Conservation (phyloP, 1,140 invertebrate genomes). For the Magallana gigas region DNA sequence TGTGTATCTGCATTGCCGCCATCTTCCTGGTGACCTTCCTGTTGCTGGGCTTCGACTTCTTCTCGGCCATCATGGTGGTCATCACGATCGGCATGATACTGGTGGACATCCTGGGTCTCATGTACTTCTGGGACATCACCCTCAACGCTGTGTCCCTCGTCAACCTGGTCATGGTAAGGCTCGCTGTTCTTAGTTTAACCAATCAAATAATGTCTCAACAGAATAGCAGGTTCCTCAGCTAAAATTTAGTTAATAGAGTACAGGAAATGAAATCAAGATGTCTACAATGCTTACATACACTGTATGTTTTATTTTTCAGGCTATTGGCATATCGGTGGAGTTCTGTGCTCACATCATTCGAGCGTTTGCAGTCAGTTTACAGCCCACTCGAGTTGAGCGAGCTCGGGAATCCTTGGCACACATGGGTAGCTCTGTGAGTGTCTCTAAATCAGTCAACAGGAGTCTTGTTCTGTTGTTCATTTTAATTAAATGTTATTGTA, state of each 20-base stretch:
- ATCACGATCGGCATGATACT: constrained; percentile 90
- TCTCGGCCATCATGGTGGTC: constrained; percentile 88
- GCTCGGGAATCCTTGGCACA: constrained; percentile 86
- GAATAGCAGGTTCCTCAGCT: too few species aligned
- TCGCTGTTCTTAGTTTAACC: too few species aligned
- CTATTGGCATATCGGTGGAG: constrained; percentile 95
- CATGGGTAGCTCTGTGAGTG: constrained; percentile 92
- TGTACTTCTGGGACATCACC: constrained; percentile 94
- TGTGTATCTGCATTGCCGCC: constrained; percentile 87
- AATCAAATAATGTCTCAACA: too few species aligned
- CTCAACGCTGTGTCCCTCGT: constrained; percentile 97
- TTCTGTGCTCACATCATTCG: constrained; percentile 95
- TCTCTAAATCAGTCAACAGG: too few species aligned
- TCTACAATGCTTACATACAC: too few species aligned
- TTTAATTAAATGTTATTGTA: too few species aligned
- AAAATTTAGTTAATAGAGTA: too few species aligned
- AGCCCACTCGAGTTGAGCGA: constrained; percentile 83
- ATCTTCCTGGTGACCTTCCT: constrained; percentile 91
- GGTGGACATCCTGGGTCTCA: constrained; percentile 90
- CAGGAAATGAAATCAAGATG: too few species aligned
- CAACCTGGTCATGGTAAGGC: constrained; percentile 95
- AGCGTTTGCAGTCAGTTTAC: constrained; percentile 86
- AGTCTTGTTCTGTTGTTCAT: too few species aligned
- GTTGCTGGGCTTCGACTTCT: constrained; percentile 91
- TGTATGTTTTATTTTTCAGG: constrained; percentile 77